Percentiles rank a stretch among this genome's conserved stretches.
Evolutionary conservation across 2,797 vertebrate genomes (phyloP).

Genomic region (Catostomus latipinnis): DNA sequence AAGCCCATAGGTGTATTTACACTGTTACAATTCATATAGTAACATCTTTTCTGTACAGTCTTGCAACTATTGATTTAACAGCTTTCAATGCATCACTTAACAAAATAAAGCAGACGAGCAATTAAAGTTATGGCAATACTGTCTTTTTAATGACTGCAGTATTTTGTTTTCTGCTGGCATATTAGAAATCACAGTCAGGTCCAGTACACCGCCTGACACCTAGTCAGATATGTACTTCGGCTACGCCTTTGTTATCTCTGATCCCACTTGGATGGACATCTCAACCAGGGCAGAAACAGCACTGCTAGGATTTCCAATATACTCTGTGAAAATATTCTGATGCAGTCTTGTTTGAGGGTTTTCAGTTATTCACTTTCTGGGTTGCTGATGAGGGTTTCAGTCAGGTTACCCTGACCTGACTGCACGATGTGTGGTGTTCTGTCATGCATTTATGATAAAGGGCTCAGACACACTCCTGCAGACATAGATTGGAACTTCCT

Average conservation of each 20-base stretch:
- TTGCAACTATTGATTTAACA: neutral
- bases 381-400: neutral
- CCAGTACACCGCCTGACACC: neutral
- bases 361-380: conserved; percentile 5
- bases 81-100: neutral
- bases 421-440: conserved; percentile 5
- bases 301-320: conserved; percentile 13
- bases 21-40: conserved; percentile 4
- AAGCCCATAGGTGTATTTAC: neutral
- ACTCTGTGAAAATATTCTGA: conserved; percentile 2
- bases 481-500: neutral
- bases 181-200: neutral
- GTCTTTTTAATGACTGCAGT: neutral
- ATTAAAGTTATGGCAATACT: neutral
- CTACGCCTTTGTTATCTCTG: conserved; percentile 24
- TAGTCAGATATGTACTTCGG: neutral
- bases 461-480: neutral
- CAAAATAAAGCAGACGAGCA: neutral
- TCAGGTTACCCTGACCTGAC: neutral
- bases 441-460: conserved; percentile 16
- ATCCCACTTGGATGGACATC: conserved; percentile 5
- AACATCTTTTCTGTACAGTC: neutral
- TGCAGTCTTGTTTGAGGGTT: conserved; percentile 1
- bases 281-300: neutral
- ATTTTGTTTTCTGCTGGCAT: neutral